A percentile compares a stretch with the other conserved stretches of the same genome.
Evolutionary conservation across 2,888 invertebrate genomes (phyloP).

Genomic region (Malachius bipustulatus): DNA sequence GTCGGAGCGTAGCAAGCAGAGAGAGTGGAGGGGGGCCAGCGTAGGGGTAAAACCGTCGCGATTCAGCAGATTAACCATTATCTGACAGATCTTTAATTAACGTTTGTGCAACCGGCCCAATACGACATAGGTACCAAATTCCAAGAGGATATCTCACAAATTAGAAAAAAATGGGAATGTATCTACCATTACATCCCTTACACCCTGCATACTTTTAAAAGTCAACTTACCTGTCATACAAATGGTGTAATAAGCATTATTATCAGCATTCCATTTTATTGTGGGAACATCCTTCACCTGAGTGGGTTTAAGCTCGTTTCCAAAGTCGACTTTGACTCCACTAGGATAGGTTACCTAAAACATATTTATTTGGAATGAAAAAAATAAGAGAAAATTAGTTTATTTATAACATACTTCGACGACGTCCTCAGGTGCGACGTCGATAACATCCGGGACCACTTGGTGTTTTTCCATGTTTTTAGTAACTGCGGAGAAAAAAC

Average conservation of each 20-base stretch:
- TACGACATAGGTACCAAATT: too few species aligned
- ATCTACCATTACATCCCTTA: too few species aligned
- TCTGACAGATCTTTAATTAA: too few species aligned
- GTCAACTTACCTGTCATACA: constrained; percentile 41
- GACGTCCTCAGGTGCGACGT: constrained; percentile 23
- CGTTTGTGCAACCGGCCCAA: too few species aligned
- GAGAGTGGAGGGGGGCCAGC: too few species aligned
- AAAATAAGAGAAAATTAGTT: constrained; percentile 4
- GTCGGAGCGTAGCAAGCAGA: too few species aligned
- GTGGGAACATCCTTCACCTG: constrained; percentile 35
- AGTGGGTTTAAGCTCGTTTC: constrained; percentile 27
- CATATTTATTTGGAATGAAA: constrained; percentile 2
- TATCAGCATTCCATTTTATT: constrained; percentile 40
- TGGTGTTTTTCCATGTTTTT: constrained; percentile 27
- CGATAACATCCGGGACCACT: constrained; percentile 29
- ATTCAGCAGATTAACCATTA: too few species aligned
- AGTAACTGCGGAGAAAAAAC: constrained; percentile 6
- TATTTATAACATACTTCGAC: constrained; percentile 18
- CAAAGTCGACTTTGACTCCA: constrained; percentile 25
- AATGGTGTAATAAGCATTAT: constrained; percentile 41
- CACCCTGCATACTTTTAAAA: too few species aligned
- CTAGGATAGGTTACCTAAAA: constrained; percentile 24
- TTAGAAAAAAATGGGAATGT: too few species aligned
- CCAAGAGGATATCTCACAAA: too few species aligned
- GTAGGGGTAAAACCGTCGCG: too few species aligned